Base-by-base conservation (phyloP, 1,140 invertebrate genomes). In the Eupristina koningsbergeri region DNA sequence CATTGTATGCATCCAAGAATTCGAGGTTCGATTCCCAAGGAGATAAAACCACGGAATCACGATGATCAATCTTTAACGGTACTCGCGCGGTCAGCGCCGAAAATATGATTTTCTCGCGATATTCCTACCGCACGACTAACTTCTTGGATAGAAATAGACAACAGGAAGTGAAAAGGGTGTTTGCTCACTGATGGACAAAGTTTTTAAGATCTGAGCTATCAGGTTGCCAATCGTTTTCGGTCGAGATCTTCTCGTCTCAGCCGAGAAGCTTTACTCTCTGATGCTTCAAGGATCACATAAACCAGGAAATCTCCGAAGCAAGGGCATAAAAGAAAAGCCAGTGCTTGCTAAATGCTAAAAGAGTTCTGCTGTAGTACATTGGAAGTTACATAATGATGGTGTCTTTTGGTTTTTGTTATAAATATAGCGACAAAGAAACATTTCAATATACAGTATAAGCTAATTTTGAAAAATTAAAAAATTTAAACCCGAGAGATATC, bases 201-300 rank as follows among this genome's bases (percentile, higher is more conserved):
- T 89, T 88, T 88, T 88, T 86, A 86, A 87, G 87, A 89, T 86
- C 26, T 45, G 64, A 86, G 63, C 58, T 75, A 58, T 78, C 61
- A 82, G 86, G 88, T 87, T 90, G 88, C 89, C 88, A 88, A 89
- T 88, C 86, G 74, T 88, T 90, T 89, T 85, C 87, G 87, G 86
- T 88, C 85, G 87, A 87, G 87, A 86, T 88, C 87, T 85, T 87
- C 73, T 85, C 77, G 81, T 88, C 81, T 89, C 88, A 87, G 86
- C 88, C 85, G 41, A 7, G 41, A 45, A 45, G 41, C 41, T 11
- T 29, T 17, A 17, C 7, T 8, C 19, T 17, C 50, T 15, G 15
- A 53, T 3, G 50, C n/a, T n/a, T n/a, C 50, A 13, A 17, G 19
- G 2, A 15, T 53, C 50, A 19, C 50, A 22, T 22, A 22, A 3